These are phyloP conservation scores for Champsocephalus gunnari DNA, from an alignment of 2,797 vertebrate genomes.

Conservation along the genomic window DNA sequence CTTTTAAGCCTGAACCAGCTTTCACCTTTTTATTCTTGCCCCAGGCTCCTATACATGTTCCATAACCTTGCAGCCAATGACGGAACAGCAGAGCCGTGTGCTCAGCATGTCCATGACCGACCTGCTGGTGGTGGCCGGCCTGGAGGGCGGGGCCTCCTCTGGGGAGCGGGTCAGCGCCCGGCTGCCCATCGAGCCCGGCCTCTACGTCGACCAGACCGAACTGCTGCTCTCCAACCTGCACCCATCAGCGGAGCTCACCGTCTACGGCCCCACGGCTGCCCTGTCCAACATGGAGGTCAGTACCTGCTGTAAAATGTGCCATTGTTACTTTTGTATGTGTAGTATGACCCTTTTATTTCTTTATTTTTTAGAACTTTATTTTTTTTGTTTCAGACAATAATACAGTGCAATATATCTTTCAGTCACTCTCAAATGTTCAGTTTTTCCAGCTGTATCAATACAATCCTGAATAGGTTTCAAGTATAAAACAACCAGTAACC, in stretches of 20 bases:
- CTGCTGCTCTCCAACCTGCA: constrained; percentile 90
- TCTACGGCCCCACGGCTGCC: constrained; percentile 87
- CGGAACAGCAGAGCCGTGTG: constrained; percentile 87
- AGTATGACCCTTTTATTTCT: not conserved
- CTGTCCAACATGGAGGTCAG: constrained; percentile 89
- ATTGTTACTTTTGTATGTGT: not conserved
- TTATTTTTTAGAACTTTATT: too few relatives aligned
- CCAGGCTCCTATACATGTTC: constrained; percentile 92
- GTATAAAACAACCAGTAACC: too few relatives aligned
- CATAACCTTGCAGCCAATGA: constrained; percentile 84
- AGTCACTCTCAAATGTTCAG: too few relatives aligned
- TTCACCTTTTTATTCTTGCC: constrained; percentile 16
- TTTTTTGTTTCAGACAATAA: too few relatives aligned
- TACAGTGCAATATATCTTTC: too few relatives aligned
- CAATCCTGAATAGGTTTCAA: too few relatives aligned
- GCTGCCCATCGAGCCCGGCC: constrained; percentile 88
- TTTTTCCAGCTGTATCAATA: too few relatives aligned
- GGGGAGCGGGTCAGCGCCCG: constrained; percentile 80
- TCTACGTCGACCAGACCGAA: constrained; percentile 90
- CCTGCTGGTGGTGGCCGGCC: constrained; percentile 84
- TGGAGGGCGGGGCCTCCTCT: constrained; percentile 73
- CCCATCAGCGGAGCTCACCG: constrained; percentile 85
- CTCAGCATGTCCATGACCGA: constrained; percentile 84
- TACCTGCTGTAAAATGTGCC: not conserved
- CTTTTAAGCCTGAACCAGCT: not conserved